Percentiles rank a stretch among this genome's conserved stretches.
Evolutionary conservation across 2,113 vertebrate species (phyloP).

Genomic region (Galeopterus variegatus): DNA sequence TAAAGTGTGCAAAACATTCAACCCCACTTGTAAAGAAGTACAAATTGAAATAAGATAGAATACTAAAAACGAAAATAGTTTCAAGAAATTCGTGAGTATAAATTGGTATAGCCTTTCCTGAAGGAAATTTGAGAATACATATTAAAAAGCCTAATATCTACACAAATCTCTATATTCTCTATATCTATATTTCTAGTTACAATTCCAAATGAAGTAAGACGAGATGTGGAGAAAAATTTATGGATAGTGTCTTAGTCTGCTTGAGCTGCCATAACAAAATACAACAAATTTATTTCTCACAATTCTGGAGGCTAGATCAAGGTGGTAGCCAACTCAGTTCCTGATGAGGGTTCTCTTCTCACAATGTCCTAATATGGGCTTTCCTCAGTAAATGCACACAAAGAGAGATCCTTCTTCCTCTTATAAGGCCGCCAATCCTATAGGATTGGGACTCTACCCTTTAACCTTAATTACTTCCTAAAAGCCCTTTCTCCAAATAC

Average conservation of each 20-base stretch:
- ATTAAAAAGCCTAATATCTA: neutral
- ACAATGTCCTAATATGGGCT: neutral
- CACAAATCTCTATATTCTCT: neutral
- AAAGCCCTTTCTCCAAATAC: too few species aligned
- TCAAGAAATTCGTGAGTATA: too few species aligned
- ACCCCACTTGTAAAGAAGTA: neutral
- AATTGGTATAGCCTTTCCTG: too few species aligned
- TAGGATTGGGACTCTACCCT: neutral
- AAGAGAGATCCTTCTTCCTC: neutral
- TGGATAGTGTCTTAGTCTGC: neutral
- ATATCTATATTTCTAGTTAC: neutral
- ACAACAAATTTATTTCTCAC: too few species aligned
- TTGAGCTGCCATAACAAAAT: too few species aligned
- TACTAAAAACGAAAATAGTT: neutral
- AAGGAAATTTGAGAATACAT: too few species aligned
- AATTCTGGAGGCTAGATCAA: neutral
- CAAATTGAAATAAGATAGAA: neutral
- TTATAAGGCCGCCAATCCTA: neutral
- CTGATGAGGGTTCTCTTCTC: neutral
- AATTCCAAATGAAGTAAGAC: neutral
- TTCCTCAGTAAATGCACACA: neutral
- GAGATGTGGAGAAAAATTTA: neutral
- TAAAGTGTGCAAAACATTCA: constrained; percentile 35
- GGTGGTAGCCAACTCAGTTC: neutral
- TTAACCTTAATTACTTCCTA: too few species aligned